A percentile compares a stretch with the other conserved stretches of the same genome.
Evolutionary conservation across 2,113 vertebrate species (phyloP).

Genomic region (Tapirus terrestris): DNA sequence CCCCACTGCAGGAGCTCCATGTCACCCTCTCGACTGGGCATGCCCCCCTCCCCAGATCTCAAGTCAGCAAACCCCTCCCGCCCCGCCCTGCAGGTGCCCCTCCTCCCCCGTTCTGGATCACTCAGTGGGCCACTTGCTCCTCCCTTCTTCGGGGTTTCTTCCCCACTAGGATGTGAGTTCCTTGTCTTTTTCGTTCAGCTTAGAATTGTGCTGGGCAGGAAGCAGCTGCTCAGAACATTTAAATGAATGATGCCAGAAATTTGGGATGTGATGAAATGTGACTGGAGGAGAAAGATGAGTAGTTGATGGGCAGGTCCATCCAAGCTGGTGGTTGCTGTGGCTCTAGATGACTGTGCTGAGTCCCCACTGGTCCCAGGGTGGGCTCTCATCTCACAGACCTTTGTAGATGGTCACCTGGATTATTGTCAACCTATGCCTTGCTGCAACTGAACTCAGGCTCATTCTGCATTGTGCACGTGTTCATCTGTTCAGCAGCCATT

Average conservation of each 20-base stretch:
- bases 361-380: no score
- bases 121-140: background rate
- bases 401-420: background rate
- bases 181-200: background rate
- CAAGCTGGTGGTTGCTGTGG: accelerated
- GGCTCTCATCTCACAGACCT: background rate
- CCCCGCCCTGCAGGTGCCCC: background rate
- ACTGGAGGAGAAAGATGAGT: background rate
- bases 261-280: background rate
- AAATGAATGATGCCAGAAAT: background rate
- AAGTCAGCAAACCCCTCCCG: background rate
- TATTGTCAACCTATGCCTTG: background rate
- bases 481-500: background rate
- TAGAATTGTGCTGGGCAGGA: no score
- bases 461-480: background rate
- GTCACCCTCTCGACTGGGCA: background rate
- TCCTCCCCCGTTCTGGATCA: background rate
- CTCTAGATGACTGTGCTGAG: background rate
- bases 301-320: accelerated
- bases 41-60: background rate
- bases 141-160: background rate
- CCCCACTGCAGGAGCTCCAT: no score
- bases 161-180: background rate
- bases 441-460: background rate
- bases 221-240: background rate